phyloP scores from a whole-genome alignment of 2,888 invertebrate species.

The Drosophila imparisetae region DNA sequence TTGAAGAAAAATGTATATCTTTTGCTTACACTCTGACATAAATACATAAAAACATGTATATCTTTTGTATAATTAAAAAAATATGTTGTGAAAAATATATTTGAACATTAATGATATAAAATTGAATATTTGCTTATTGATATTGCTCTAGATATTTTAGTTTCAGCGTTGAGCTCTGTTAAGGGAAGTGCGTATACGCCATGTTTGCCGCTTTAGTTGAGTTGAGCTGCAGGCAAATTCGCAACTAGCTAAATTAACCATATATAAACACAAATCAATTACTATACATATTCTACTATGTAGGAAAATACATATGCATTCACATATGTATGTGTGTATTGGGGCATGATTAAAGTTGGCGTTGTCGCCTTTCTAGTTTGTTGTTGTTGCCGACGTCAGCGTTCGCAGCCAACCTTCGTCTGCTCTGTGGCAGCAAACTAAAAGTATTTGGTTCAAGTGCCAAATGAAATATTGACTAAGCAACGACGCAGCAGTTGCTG shows the following conservation, averaged over 20 bases:
- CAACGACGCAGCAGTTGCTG: conserved; percentile 48
- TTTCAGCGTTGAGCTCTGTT: not conserved
- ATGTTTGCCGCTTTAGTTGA: conserved; percentile 5
- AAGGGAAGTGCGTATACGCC: conserved; percentile 42
- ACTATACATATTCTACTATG: conserved; percentile 11
- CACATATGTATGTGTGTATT: not conserved
- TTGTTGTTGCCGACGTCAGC: conserved; percentile 2
- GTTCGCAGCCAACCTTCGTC: conserved; percentile 59
- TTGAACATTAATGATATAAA: not conserved
- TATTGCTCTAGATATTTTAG: not conserved
- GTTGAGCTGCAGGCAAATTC: conserved; percentile 34
- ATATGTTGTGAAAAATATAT: not conserved
- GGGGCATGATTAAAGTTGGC: conserved; percentile 42
- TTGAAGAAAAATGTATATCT: not conserved
- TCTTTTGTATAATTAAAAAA: not conserved
- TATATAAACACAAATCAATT: conserved; percentile 51
- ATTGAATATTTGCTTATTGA: not conserved
- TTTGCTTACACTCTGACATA: not conserved
- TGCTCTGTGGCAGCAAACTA: conserved; percentile 64
- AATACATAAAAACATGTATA: not conserved
- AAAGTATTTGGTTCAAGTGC: conserved; percentile 81
- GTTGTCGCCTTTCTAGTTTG: conserved; percentile 24
- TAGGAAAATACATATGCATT: not conserved
- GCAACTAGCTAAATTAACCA: conserved; percentile 46
- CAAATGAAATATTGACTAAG: conserved; percentile 78